These are phyloP conservation scores for Echinops telfairi DNA, from an alignment of 2,113 vertebrate species.

Conservation along the genomic window DNA sequence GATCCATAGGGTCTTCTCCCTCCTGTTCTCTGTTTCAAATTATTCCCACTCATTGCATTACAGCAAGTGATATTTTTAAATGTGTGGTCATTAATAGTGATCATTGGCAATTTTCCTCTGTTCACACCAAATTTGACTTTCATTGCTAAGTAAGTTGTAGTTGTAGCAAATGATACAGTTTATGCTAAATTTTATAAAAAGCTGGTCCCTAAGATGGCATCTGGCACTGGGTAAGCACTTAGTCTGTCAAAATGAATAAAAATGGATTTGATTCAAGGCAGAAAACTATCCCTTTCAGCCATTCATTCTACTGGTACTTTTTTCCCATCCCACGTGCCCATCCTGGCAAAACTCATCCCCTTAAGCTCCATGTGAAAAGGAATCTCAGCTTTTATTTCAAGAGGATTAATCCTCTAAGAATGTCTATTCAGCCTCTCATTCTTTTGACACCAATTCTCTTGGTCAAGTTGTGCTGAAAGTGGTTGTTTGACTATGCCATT, in stretches of 20 bases:
- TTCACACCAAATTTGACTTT: constrained; percentile 43
- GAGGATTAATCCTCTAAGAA: constrained; percentile 78
- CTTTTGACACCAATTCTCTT: constrained; percentile 69
- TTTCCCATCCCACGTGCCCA: constrained; percentile 71
- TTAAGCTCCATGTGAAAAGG: constrained; percentile 82
- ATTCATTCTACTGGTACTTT: constrained; percentile 65
- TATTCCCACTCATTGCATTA: too few species aligned
- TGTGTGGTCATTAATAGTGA: too few species aligned
- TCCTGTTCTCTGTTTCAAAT: too few species aligned
- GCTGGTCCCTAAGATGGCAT: not conserved
- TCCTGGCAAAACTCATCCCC: constrained; percentile 74
- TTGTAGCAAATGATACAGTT: constrained; percentile 45
- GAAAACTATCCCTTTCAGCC: constrained; percentile 72
- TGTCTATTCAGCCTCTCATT: constrained; percentile 76
- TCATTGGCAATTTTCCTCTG: constrained; percentile 31
- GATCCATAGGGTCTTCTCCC: too few species aligned
- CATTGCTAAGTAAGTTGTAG: constrained; percentile 19
- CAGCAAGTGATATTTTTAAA: too few species aligned
- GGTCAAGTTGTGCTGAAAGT: constrained; percentile 58
- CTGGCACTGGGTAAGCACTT: constrained; percentile 39
- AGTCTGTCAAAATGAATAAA: constrained; percentile 74
- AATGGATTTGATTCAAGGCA: constrained; percentile 66
- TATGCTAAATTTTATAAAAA: constrained; percentile 53
- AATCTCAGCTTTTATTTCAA: constrained; percentile 73
- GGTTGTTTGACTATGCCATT: constrained; percentile 52